Conservation (phyloP, 1,140 invertebrate species). For the Pseudobourletiella spinata region DNA sequence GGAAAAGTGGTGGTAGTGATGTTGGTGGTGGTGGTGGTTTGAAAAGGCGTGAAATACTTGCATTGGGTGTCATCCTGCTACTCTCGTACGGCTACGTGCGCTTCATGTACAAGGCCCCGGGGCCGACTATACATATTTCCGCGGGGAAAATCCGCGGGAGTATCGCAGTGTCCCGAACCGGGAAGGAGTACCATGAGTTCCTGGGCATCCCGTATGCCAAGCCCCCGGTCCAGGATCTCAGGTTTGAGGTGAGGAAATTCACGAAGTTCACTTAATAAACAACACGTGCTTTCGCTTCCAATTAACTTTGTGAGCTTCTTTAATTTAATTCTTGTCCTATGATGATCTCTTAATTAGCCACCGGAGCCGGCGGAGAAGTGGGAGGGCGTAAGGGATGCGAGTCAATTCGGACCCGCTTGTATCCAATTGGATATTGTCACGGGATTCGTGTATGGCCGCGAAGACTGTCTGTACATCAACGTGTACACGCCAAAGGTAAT, state of each 20-base stretch:
- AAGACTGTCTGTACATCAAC: constrained; percentile 27
- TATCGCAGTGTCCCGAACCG: neutral
- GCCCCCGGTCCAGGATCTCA: neutral
- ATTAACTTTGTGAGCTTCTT: neutral
- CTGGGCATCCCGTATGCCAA: neutral
- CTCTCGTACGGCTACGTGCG: constrained; percentile 20
- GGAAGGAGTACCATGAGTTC: neutral
- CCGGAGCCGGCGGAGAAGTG: constrained; percentile 11
- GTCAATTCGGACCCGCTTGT: constrained; percentile 11
- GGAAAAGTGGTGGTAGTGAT: no score
- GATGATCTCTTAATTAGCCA: neutral
- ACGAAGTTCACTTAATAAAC: no score
- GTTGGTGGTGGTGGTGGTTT: neutral
- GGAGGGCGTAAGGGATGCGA: constrained; percentile 14
- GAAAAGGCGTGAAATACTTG: neutral
- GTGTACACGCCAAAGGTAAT: constrained; percentile 23
- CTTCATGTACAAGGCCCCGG: neutral
- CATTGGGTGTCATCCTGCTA: neutral
- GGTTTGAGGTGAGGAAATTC: constrained; percentile 4
- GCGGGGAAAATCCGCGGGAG: neutral
- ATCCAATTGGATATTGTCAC: constrained; percentile 17
- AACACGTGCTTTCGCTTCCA: no score
- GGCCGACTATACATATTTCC: neutral
- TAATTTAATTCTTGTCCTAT: neutral
- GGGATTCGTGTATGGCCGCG: constrained; percentile 1